A percentile compares a stretch with the other conserved stretches of the same genome.
These are phyloP conservation scores for Pituophis catenifer DNA, from an alignment of 2,113 vertebrate species.

Conservation along the genomic window DNA sequence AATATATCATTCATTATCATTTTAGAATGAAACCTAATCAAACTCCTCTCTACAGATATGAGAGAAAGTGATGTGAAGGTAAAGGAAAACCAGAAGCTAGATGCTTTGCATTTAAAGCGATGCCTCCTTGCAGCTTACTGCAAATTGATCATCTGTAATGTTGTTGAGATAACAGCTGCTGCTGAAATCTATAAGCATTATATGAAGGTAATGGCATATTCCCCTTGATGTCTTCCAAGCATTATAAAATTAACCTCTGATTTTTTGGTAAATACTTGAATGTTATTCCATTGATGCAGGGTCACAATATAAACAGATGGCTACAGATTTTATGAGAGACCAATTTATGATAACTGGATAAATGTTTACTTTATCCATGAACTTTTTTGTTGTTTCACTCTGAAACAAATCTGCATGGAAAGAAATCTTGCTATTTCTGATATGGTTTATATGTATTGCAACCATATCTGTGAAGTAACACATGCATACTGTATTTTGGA, in stretches of 20 bases:
- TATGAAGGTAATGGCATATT: conserved; percentile 77
- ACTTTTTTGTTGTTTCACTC: background rate
- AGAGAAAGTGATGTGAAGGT: conserved; percentile 52
- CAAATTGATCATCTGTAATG: conserved; percentile 81
- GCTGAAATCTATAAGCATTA: conserved; percentile 85
- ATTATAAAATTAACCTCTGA: background rate
- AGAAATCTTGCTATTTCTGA: background rate
- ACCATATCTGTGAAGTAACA: background rate
- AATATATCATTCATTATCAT: conserved; percentile 25
- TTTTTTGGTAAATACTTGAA: background rate
- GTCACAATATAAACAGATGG: background rate
- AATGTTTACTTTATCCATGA: background rate
- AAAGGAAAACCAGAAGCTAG: conserved; percentile 65
- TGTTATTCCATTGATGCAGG: background rate
- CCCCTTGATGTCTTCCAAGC: conserved; percentile 4
- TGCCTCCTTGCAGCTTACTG: conserved; percentile 83
- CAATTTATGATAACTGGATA: background rate
- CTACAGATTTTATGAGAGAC: background rate
- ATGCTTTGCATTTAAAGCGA: conserved; percentile 76
- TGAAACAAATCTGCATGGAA: background rate
- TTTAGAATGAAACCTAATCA: conserved; percentile 30
- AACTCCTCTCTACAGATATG: conserved; percentile 51
- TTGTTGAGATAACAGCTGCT: conserved; percentile 82
- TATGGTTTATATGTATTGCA: background rate
- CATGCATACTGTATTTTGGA: background rate